A percentile compares a stretch with the other conserved stretches of the same genome.
These are phyloP conservation scores for Drosophila repleta DNA, from an alignment of 1,140 invertebrate species.

Conservation along the genomic window DNA sequence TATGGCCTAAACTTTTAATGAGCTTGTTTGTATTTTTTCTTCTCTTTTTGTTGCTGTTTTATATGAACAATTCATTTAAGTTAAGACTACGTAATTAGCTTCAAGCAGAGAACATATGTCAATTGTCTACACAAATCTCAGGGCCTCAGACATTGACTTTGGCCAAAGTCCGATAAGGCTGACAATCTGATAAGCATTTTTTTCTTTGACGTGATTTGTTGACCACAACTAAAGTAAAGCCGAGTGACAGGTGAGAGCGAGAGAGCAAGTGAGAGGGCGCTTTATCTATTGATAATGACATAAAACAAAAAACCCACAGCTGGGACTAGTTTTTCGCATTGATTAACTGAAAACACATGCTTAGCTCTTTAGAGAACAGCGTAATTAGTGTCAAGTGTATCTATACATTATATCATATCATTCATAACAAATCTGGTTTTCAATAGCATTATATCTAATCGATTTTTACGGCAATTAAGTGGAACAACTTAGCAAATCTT, in stretches of 20 bases:
- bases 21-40: constrained; percentile 46
- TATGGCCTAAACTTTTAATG: constrained; percentile 63
- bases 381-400: constrained; percentile 18
- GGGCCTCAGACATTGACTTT: constrained; percentile 45
- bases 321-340: background rate
- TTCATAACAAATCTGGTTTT: constrained; percentile 5
- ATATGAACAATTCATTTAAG: constrained; percentile 44
- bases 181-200: constrained; percentile 26
- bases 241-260: background rate
- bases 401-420: constrained; percentile 9
- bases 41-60: background rate
- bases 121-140: constrained; percentile 32
- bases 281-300: constrained; percentile 16
- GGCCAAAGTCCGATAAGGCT: constrained; percentile 34
- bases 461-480: background rate
- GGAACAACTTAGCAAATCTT: constrained; percentile 5
- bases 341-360: constrained; percentile 9
- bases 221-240: background rate
- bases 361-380: background rate
- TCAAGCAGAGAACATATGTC: constrained; percentile 3
- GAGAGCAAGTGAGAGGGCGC: background rate
- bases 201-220: constrained; percentile 30
- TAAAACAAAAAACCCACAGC: background rate
- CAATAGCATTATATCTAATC: constrained; percentile 19
- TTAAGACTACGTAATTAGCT: constrained; percentile 33